Evolutionary conservation across 2,888 invertebrate genomes (phyloP).

Genomic region (Acleris emargana): DNA sequence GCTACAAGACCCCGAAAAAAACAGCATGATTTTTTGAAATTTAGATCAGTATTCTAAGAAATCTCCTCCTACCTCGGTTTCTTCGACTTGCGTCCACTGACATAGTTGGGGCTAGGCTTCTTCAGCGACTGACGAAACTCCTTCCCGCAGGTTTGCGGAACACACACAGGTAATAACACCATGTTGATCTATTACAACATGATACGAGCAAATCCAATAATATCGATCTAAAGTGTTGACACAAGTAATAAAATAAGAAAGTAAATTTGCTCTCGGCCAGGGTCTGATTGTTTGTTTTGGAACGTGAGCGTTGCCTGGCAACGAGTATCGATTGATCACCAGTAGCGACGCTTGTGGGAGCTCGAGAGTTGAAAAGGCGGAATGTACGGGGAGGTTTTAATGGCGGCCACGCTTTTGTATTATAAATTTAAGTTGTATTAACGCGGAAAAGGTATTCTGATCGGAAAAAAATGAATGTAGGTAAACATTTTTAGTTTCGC

Average conservation of each 20-base stretch:
- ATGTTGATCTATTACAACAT: constrained; percentile 63
- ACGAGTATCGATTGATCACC: constrained; percentile 77
- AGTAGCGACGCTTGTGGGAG: constrained; percentile 57
- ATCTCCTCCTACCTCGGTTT: constrained; percentile 63
- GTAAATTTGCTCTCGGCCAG: constrained; percentile 78
- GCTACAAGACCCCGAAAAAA: too few species aligned
- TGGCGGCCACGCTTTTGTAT: constrained; percentile 7
- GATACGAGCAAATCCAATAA: constrained; percentile 68
- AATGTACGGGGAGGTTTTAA: constrained; percentile 44
- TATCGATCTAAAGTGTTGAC: constrained; percentile 81
- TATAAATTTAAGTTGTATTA: too few species aligned
- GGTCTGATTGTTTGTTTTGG: constrained; percentile 83
- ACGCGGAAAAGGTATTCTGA: too few species aligned
- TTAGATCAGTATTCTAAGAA: too few species aligned
- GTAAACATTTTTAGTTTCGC: too few species aligned
- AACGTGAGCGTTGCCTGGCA: constrained; percentile 81
- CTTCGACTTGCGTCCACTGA: constrained; percentile 65
- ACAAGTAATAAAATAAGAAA: constrained; percentile 82
- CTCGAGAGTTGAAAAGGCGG: constrained; percentile 38
- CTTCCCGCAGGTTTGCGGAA: constrained; percentile 74
- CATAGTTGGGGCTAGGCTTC: constrained; percentile 82
- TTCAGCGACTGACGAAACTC: constrained; percentile 81
- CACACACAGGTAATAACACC: constrained; percentile 70
- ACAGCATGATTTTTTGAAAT: too few species aligned
- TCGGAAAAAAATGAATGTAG: too few species aligned